Evolutionary conservation across 1,140 invertebrate species (phyloP).

Genomic region (Micrasema longulum): DNA sequence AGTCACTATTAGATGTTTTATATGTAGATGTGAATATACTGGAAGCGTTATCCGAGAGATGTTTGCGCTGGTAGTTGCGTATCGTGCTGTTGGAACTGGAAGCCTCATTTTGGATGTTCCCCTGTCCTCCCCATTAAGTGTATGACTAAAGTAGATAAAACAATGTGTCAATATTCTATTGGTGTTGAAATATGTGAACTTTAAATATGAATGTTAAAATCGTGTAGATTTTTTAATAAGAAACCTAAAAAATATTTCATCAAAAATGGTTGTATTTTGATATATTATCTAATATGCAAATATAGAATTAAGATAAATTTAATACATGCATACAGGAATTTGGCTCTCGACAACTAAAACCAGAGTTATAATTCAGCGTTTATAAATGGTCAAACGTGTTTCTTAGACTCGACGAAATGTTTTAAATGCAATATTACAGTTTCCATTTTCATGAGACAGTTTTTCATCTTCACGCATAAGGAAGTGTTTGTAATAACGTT

Average conservation of each 20-base stretch:
- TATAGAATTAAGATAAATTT: conserved; percentile 27
- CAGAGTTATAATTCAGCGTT: no score
- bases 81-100: conserved; percentile 7
- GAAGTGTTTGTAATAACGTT: conserved; percentile 22
- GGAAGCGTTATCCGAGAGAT: conserved; percentile 21
- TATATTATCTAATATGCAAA: background rate
- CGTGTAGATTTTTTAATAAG: conserved; percentile 34
- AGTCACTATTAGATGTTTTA: conserved; percentile 28
- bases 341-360: no score
- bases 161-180: conserved; percentile 31
- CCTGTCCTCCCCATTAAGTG: conserved; percentile 16
- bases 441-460: no score
- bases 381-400: no score
- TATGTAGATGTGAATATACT: conserved; percentile 23
- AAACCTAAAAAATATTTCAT: conserved; percentile 11
- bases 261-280: conserved; percentile 33
- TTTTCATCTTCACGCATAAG: no score
- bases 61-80: conserved; percentile 16
- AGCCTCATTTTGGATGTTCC: conserved; percentile 22
- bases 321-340: background rate
- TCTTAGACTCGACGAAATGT: no score
- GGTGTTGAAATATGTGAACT: conserved; percentile 35
- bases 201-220: conserved; percentile 33
- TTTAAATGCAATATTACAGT: no score
- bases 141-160: conserved; percentile 31